Evolutionary conservation across 2,797 vertebrate genomes (phyloP), one percentile per base, ranked within the genome.

Genomic region (Harpagifer antarcticus): DNA sequence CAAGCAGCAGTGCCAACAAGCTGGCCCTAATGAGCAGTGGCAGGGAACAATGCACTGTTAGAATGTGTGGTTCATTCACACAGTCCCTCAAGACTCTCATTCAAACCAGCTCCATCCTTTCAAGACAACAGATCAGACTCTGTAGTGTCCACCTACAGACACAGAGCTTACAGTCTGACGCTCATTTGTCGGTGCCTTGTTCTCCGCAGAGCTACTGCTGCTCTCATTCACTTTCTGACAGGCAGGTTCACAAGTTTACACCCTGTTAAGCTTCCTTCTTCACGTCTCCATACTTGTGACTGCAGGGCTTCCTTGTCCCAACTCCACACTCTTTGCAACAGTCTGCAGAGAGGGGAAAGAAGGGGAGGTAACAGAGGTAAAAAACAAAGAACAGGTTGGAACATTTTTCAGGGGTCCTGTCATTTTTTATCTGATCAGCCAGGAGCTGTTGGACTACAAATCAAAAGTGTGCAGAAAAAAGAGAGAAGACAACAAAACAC

Each of bases 401-500:
- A 94, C 93, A 94, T 95, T 94, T 94, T 94, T 90, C 94, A 91
- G 86, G 79, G 88, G 89, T 91, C 91, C 88, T 94, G 93, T 95
- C 91, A 90, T 94, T 94, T 92, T 94, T 95, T 95, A 96, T 95
- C 95, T 95, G 94, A 96, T 96, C 93, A 94, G 93, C 94, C 92
- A 83, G 85, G 58, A 94, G 94, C 91, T 91, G 87, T 92, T 93
- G 88, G 89, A 94, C 89, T 86, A 91, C 89, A 93, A 93, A 90
- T 93, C 91, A 94, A 91, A 92, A 87, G 90, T 91, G 86, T 87
- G 86, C 90, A 76, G 81, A 68, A 89, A 80, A 65, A 81, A 90
- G 85, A 74, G 73, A 77, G 86, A 90, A 90, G 77, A 88, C 87
- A 92, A 91, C 87, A 89, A 77, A 87, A 90, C 79, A 67, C 68